Conservation (phyloP, 2,888 invertebrate species). For the Idaea dimidiata region DNA sequence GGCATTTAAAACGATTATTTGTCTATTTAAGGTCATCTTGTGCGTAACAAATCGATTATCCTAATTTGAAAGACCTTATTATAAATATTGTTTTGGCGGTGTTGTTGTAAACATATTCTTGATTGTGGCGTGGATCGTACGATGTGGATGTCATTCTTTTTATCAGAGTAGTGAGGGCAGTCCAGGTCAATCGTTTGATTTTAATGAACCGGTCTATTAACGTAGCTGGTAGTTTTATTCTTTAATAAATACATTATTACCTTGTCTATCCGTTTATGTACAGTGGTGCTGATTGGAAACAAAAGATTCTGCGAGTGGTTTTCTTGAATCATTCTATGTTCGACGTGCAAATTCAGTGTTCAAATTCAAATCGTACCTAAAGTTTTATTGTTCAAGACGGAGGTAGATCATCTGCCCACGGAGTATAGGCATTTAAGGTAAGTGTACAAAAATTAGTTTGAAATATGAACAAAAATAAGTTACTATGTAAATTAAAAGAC, state of each 20-base stretch:
- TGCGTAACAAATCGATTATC: slow-evolving; percentile 25
- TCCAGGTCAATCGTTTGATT: slow-evolving; percentile 63
- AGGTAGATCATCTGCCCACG: background rate
- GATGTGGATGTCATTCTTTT: slow-evolving; percentile 44
- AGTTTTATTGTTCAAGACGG: background rate
- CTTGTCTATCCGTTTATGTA: background rate
- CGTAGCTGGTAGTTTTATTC: slow-evolving; percentile 18
- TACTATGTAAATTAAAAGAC: background rate
- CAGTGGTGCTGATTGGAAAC: slow-evolving; percentile 10
- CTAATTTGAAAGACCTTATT: slow-evolving; percentile 20
- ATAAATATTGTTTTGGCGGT: slow-evolving; percentile 9
- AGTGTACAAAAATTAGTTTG: background rate
- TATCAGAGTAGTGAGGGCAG: slow-evolving; percentile 49
- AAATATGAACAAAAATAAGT: background rate
- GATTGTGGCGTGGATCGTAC: slow-evolving; percentile 8
- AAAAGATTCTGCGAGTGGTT: background rate
- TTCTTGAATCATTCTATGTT: background rate
- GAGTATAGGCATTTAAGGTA: background rate
- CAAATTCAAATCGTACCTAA: slow-evolving; percentile 2
- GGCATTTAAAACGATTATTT: background rate
- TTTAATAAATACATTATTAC: background rate
- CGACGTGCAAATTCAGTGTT: background rate
- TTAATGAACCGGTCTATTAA: slow-evolving; percentile 41
- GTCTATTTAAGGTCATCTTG: slow-evolving; percentile 9
- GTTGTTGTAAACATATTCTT: background rate